phyloP scores from a whole-genome alignment of 1,140 invertebrate species.

The Tetramorium alpestre region DNA sequence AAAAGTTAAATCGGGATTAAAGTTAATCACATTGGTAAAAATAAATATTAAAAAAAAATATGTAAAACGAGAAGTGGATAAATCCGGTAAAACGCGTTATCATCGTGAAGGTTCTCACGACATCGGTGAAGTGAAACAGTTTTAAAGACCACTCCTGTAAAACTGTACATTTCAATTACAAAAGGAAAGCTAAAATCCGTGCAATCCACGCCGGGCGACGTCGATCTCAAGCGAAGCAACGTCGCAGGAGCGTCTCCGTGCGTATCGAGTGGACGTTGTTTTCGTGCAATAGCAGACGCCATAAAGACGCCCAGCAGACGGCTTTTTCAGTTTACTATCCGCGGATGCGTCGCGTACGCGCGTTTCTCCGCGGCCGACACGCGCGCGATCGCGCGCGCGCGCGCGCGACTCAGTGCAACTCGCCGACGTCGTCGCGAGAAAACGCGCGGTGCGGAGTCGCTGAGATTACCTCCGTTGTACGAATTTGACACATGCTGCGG shows the following conservation, averaged over 20 bases:
- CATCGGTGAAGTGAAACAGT: background rate
- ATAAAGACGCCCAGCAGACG: constrained; percentile 85
- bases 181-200: background rate
- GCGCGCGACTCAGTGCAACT: background rate
- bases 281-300: constrained; percentile 82
- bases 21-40: too few species aligned
- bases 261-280: constrained; percentile 18
- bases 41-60: background rate
- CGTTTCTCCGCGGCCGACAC: background rate
- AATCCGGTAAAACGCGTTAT: constrained; percentile 28
- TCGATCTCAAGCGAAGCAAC: background rate
- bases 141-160: background rate
- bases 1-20: too few species aligned
- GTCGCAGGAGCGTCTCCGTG: background rate
- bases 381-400: background rate
- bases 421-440: too few species aligned
- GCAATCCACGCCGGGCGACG: background rate
- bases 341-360: constrained; percentile 16
- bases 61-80: background rate
- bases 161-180: constrained; percentile 5
- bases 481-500: constrained; percentile 66
- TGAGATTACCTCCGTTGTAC: constrained; percentile 60
- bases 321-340: constrained; percentile 79
- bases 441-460: background rate
- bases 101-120: background rate